phyloP scores from a whole-genome alignment of 2,888 invertebrate species.

The Galerucella calmariensis region DNA sequence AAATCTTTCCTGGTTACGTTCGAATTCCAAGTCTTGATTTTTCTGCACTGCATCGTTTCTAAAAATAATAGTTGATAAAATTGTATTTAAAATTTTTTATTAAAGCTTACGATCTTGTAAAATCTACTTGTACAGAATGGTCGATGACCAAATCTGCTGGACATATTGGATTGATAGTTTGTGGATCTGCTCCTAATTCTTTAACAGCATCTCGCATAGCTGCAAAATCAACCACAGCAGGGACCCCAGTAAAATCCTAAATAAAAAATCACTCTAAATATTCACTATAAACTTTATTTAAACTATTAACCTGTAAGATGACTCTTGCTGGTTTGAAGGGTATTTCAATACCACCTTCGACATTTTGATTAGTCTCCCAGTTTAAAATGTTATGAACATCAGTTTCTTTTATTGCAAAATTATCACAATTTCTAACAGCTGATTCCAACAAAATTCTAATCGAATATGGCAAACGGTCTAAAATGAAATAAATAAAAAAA shows the following conservation, averaged over 20 bases:
- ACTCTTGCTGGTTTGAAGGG: constrained; percentile 97
- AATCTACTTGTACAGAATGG: constrained; percentile 98
- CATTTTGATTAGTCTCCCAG: constrained; percentile 83
- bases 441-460: constrained; percentile 94
- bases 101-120: constrained; percentile 74
- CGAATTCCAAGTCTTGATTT: constrained; percentile 95
- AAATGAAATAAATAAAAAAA: constrained; percentile 42
- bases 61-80: constrained; percentile 54
- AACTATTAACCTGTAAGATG: constrained; percentile 82
- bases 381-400: constrained; percentile 91
- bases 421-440: constrained; percentile 95
- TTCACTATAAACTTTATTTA: not conserved
- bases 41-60: constrained; percentile 89
- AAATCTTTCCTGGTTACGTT: constrained; percentile 94
- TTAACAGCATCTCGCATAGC: constrained; percentile 97
- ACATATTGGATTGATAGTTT: constrained; percentile 96
- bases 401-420: constrained; percentile 85
- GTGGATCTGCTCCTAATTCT: constrained; percentile 85
- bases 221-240: constrained; percentile 98
- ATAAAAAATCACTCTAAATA: constrained; percentile 13
- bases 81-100: not conserved
- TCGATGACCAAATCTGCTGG: constrained; percentile 98
- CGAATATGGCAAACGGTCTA: constrained; percentile 89
- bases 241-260: constrained; percentile 95
- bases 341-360: constrained; percentile 84